phyloP scores from a whole-genome alignment of 2,113 vertebrate species.

The Rhinogobius similis region DNA sequence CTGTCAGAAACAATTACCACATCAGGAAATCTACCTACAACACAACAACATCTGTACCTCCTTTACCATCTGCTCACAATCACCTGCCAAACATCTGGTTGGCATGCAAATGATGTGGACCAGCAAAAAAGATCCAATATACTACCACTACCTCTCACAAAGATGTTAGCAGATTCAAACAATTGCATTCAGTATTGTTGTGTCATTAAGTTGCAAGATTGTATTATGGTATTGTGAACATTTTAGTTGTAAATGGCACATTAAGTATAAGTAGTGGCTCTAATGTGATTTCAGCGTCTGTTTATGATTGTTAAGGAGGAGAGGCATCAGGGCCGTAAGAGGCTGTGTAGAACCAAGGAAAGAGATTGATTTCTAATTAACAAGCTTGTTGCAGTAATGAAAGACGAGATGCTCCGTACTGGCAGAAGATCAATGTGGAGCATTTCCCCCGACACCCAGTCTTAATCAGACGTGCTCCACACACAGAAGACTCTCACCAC shows the following conservation, averaged over 20 bases:
- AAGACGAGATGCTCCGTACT: constrained; percentile 61
- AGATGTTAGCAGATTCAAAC: not conserved
- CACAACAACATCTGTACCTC: constrained; percentile 11
- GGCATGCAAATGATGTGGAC: constrained; percentile 10
- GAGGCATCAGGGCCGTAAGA: constrained; percentile 22
- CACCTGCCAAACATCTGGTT: constrained; percentile 25
- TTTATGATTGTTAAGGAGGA: constrained; percentile 40
- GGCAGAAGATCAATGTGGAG: constrained; percentile 66
- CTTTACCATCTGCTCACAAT: constrained; percentile 37
- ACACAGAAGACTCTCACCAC: constrained; percentile 51
- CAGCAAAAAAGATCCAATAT: constrained; percentile 15
- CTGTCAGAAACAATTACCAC: constrained; percentile 8
- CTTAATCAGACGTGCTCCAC: constrained; percentile 64
- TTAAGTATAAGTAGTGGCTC: constrained; percentile 58
- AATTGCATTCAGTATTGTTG: constrained; percentile 2
- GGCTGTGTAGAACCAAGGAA: constrained; percentile 21
- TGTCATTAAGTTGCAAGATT: not conserved
- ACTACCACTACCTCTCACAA: not conserved
- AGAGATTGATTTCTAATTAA: constrained; percentile 75
- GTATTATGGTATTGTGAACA: not conserved
- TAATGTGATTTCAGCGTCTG: constrained; percentile 42
- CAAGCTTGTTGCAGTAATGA: constrained; percentile 65
- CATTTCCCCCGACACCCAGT: constrained; percentile 53
- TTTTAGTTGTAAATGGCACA: constrained; percentile 35
- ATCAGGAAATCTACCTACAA: constrained; percentile 13